Conservation (phyloP, 2,113 vertebrate genomes). For the Gallinago media region DNA sequence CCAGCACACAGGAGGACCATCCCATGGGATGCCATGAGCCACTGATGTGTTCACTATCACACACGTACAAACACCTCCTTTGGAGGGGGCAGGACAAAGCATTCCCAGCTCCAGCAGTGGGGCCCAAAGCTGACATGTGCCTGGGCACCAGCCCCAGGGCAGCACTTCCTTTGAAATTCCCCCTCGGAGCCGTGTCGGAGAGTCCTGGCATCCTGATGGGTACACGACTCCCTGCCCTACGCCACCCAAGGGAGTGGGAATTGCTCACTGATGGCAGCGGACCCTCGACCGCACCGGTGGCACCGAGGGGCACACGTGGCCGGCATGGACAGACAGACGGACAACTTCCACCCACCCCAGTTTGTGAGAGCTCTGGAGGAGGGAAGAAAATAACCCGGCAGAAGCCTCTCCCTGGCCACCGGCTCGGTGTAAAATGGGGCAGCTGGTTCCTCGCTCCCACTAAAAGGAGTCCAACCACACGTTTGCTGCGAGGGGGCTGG, state of each 20-base stretch:
- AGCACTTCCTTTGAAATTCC: neutral
- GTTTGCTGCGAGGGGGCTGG: neutral
- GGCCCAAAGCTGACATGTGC: neutral
- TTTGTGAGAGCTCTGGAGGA: neutral
- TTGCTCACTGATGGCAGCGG: neutral
- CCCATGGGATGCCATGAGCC: fast-evolving
- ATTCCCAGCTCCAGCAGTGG: fast-evolving
- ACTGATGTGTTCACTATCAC: fast-evolving
- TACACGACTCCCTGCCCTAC: neutral
- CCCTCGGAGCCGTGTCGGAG: neutral
- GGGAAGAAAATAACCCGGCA: neutral
- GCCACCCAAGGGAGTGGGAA: neutral
- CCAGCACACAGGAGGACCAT: neutral
- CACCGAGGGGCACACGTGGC: fast-evolving
- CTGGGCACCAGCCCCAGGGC: neutral
- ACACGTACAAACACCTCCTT: no score
- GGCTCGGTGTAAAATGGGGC: neutral
- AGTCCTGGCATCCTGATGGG: neutral
- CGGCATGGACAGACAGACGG: neutral
- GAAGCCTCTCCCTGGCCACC: neutral
- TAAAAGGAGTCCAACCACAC: neutral
- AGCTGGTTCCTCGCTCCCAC: neutral
- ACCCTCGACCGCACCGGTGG: fast-evolving
- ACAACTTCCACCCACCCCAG: fast-evolving
- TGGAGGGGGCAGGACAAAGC: neutral